These are phyloP conservation scores for Disparrhopalites patrizii DNA, from an alignment of 2,888 invertebrate species.

Conservation along the genomic window DNA sequence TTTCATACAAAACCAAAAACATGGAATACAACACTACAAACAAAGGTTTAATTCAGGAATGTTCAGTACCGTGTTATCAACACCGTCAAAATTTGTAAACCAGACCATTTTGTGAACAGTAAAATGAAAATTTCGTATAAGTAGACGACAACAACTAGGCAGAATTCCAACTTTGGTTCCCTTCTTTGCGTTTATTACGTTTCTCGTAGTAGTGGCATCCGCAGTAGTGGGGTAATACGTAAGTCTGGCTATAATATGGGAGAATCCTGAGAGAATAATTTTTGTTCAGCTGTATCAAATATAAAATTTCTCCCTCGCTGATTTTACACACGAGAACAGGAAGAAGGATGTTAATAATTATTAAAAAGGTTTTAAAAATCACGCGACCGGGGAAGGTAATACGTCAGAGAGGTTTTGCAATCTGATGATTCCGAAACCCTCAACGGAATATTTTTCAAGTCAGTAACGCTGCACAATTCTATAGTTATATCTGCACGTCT, in stretches of 20 bases:
- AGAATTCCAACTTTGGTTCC: background rate
- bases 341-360: background rate
- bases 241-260: too few relatives aligned
- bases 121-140: background rate
- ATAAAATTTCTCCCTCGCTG: too few relatives aligned
- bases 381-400: background rate
- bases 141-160: background rate
- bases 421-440: too few relatives aligned
- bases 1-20: too few relatives aligned
- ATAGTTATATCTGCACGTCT: too few relatives aligned
- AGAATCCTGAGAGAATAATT: slow-evolving; percentile 1
- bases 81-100: slow-evolving; percentile 40
- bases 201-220: background rate
- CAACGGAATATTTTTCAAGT: too few relatives aligned
- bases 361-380: background rate
- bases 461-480: too few relatives aligned
- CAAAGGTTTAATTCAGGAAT: too few relatives aligned
- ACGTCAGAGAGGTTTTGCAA: background rate
- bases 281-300: too few relatives aligned
- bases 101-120: slow-evolving; percentile 37
- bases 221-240: background rate
- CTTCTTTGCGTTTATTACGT: too few relatives aligned
- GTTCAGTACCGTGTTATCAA: slow-evolving; percentile 39
- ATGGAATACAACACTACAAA: too few relatives aligned
- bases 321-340: background rate